These are phyloP conservation scores for Corythornis madagascariensis DNA, from an alignment of 2,113 vertebrate species.

Conservation along the genomic window DNA sequence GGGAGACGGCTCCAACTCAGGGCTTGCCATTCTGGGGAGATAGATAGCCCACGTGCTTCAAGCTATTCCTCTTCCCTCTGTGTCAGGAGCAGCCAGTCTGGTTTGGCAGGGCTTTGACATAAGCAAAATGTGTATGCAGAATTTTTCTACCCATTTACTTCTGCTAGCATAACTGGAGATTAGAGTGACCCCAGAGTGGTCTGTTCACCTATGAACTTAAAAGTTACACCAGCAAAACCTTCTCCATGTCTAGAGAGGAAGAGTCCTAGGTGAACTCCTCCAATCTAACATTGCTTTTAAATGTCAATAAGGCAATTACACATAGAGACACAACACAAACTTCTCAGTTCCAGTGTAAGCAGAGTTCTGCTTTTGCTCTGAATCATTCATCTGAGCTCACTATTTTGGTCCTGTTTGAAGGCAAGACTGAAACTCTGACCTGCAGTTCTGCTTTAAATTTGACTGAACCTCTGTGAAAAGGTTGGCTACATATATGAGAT, in stretches of 20 bases:
- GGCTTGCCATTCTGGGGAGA: neutral
- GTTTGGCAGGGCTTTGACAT: neutral
- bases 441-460: conserved; percentile 9
- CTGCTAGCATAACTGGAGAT: neutral
- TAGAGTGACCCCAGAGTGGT: neutral
- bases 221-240: neutral
- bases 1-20: neutral
- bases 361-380: neutral
- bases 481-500: neutral
- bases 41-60: neutral
- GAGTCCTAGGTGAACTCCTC: neutral
- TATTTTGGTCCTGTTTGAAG: neutral
- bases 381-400: neutral
- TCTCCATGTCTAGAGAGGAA: neutral
- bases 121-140: neutral
- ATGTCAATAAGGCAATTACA: neutral
- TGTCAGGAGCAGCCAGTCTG: neutral
- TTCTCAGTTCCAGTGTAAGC: neutral
- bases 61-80: neutral
- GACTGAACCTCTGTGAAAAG: neutral
- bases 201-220: neutral
- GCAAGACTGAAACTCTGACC: neutral
- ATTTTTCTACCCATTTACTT: neutral
- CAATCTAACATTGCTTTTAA: neutral
- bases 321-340: neutral